Percentiles rank a stretch among this genome's conserved stretches.
Conservation (phyloP, 1,140 invertebrate genomes). For the Andricus grossulariae region DNA sequence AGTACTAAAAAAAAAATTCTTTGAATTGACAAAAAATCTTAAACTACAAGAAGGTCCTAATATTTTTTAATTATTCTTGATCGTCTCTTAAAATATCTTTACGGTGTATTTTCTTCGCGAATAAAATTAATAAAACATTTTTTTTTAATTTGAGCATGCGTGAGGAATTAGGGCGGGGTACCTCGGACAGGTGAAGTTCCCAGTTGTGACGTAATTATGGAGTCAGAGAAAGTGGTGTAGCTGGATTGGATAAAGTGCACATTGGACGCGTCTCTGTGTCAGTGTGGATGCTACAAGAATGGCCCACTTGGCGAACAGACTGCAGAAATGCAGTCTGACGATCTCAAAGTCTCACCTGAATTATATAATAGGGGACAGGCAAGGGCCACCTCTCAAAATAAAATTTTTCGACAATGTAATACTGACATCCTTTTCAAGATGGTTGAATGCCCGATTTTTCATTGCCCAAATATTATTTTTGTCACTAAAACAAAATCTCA, state of each 20-base stretch:
- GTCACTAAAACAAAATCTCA: constrained; percentile 20
- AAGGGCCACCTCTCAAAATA: constrained; percentile 38
- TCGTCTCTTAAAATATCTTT: not conserved
- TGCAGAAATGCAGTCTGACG: constrained; percentile 33
- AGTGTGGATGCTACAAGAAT: constrained; percentile 40
- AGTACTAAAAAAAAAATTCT: too few relatives aligned
- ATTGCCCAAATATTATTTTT: constrained; percentile 34
- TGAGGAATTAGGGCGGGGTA: constrained; percentile 36
- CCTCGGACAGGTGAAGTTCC: constrained; percentile 14
- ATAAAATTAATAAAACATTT: constrained; percentile 32
- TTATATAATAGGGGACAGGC: constrained; percentile 46
- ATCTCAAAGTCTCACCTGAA: constrained; percentile 33
- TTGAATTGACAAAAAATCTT: too few relatives aligned
- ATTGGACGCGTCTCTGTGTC: constrained; percentile 39
- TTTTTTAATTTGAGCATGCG: constrained; percentile 4
- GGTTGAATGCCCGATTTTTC: constrained; percentile 43
- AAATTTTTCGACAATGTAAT: constrained; percentile 41
- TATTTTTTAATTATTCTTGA: too few relatives aligned
- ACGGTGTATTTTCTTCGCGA: constrained; percentile 22
- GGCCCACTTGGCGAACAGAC: constrained; percentile 40
- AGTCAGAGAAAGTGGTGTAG: constrained; percentile 54
- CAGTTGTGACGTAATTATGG: constrained; percentile 46
- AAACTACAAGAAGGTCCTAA: too few relatives aligned
- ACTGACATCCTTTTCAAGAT: constrained; percentile 30
- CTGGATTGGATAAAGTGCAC: constrained; percentile 41